Percentiles rank a stretch among this genome's conserved stretches.
phyloP scores from a whole-genome alignment of 2,888 invertebrate species.

The Agonopterix arenella region DNA sequence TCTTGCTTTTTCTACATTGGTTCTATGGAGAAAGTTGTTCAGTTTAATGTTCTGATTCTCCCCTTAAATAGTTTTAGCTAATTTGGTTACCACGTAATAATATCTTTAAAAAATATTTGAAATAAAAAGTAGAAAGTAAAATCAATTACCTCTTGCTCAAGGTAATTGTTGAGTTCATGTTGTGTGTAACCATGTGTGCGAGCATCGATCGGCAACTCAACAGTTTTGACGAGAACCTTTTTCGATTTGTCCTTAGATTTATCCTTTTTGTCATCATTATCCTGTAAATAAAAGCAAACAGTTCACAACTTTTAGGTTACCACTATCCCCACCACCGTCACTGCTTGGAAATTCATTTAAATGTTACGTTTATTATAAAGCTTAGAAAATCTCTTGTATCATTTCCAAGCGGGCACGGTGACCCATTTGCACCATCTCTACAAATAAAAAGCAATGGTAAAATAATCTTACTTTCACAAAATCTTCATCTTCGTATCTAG shows the following conservation, averaged over 20 bases:
- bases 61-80: too few relatives aligned
- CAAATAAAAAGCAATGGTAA: constrained; percentile 9
- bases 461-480: neutral
- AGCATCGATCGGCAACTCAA: constrained; percentile 91
- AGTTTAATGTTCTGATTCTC: too few relatives aligned
- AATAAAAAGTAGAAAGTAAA: too few relatives aligned
- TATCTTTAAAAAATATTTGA: too few relatives aligned
- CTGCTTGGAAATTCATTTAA: constrained; percentile 31
- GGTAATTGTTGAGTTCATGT: constrained; percentile 82
- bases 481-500: constrained; percentile 18
- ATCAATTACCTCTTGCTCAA: constrained; percentile 85
- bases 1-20: neutral
- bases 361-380: neutral
- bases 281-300: constrained; percentile 60
- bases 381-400: neutral
- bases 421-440: constrained; percentile 67
- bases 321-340: constrained; percentile 54
- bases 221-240: constrained; percentile 86
- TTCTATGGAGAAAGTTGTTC: too few relatives aligned
- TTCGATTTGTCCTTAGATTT: constrained; percentile 79
- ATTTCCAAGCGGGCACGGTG: constrained; percentile 52
- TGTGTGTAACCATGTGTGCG: constrained; percentile 83
- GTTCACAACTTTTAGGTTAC: constrained; percentile 42
- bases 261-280: constrained; percentile 80
- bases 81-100: too few relatives aligned